Evolutionary conservation across 2,113 vertebrate species (phyloP).

Genomic region (Canis aureus): DNA sequence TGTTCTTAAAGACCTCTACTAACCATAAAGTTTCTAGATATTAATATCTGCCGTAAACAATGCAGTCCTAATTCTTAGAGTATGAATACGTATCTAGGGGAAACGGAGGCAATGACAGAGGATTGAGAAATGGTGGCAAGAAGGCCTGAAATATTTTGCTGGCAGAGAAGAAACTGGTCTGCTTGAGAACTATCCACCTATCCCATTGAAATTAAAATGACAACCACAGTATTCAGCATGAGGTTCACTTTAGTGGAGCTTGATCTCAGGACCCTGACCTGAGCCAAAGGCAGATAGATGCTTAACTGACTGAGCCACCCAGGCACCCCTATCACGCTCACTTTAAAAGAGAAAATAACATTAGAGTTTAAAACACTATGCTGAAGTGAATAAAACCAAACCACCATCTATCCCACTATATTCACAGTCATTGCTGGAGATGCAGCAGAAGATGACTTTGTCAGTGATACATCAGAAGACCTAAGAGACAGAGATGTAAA

Average conservation of each 20-base stretch:
- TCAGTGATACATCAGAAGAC: slow-evolving; percentile 81
- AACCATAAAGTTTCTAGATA: background rate
- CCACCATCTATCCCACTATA: slow-evolving; percentile 30
- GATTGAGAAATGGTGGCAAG: background rate
- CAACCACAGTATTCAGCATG: background rate
- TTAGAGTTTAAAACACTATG: slow-evolving; percentile 20
- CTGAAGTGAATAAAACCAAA: background rate
- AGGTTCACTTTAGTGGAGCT: background rate
- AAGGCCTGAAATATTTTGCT: slow-evolving; percentile 43
- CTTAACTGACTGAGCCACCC: background rate
- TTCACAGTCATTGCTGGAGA: slow-evolving; percentile 84
- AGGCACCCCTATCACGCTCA: background rate
- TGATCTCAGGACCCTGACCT: background rate
- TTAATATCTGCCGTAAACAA: background rate
- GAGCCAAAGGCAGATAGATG: background rate
- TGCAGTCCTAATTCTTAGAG: background rate
- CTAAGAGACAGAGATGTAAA: slow-evolving; percentile 75
- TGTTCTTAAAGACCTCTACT: background rate
- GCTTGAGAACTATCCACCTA: background rate
- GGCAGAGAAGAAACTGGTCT: background rate
- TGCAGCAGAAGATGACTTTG: slow-evolving; percentile 80
- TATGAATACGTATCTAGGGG: background rate
- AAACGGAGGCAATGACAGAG: background rate
- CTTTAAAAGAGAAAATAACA: slow-evolving; percentile 17
- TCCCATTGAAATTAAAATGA: background rate